These are phyloP conservation scores for Hylaeus volcanicus DNA, from an alignment of 1,140 invertebrate species.

Conservation along the genomic window DNA sequence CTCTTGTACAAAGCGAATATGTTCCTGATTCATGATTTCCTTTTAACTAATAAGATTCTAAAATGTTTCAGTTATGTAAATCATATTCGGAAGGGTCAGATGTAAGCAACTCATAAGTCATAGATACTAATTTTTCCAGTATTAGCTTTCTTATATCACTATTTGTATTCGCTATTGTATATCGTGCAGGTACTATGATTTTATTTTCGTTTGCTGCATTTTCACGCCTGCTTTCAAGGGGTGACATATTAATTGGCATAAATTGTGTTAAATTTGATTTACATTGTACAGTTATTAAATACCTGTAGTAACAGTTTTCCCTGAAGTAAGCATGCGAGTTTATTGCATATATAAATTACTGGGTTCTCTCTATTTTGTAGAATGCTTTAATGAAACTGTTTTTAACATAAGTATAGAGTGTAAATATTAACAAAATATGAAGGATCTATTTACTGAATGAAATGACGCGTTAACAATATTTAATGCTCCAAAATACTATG, in stretches of 20 bases:
- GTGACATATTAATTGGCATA: constrained; percentile 33
- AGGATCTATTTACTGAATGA: too few relatives aligned
- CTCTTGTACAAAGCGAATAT: constrained; percentile 12
- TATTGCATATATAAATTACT: not conserved
- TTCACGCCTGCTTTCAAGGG: constrained; percentile 33
- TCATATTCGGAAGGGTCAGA: constrained; percentile 80
- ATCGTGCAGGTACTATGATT: constrained; percentile 65
- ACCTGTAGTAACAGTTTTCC: not conserved
- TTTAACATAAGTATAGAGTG: not conserved
- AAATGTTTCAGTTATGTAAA: constrained; percentile 79
- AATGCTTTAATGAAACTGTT: constrained; percentile 8
- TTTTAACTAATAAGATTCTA: constrained; percentile 69
- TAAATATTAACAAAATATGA: not conserved
- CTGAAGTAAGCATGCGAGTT: constrained; percentile 17
- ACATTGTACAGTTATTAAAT: not conserved
- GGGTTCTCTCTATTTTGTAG: not conserved
- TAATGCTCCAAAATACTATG: too few relatives aligned
- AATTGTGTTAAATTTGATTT: constrained; percentile 1
- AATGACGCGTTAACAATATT: too few relatives aligned
- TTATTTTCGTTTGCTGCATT: constrained; percentile 58
- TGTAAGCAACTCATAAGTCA: constrained; percentile 79
- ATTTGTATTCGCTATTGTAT: constrained; percentile 64
- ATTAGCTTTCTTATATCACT: constrained; percentile 65
- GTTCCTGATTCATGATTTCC: constrained; percentile 27
- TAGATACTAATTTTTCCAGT: constrained; percentile 58